These are phyloP conservation scores for Drosophila meridiana DNA, from an alignment of 2,888 invertebrate species.

Conservation along the genomic window DNA sequence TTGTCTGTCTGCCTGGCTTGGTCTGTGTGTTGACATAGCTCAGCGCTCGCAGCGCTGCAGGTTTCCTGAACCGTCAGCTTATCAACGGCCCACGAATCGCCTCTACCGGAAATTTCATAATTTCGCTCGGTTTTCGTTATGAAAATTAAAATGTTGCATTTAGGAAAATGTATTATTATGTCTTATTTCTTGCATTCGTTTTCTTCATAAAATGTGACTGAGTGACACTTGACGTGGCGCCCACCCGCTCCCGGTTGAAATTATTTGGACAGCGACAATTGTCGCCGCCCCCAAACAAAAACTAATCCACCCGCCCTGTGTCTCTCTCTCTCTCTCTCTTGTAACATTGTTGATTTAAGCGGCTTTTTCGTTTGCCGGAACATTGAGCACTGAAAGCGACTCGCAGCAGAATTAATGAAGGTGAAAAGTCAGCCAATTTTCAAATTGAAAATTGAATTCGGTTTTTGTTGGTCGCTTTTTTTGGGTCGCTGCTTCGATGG, in stretches of 20 bases:
- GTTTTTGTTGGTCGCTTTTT: slow-evolving; percentile 28
- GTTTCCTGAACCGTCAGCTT: slow-evolving; percentile 46
- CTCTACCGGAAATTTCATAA: slow-evolving; percentile 74
- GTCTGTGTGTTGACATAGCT: slow-evolving; percentile 31
- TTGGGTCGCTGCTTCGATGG: slow-evolving; percentile 12
- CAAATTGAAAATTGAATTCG: slow-evolving; percentile 39
- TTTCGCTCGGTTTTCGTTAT: slow-evolving; percentile 43
- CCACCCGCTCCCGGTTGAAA: slow-evolving; percentile 26
- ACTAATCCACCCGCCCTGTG: neutral
- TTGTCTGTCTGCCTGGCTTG: neutral
- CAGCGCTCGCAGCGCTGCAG: slow-evolving; percentile 19
- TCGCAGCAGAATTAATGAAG: slow-evolving; percentile 55
- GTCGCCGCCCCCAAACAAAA: slow-evolving; percentile 8
- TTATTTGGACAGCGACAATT: slow-evolving; percentile 70
- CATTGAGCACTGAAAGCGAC: slow-evolving; percentile 28
- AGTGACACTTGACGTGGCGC: slow-evolving; percentile 67
- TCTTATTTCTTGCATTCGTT: slow-evolving; percentile 35
- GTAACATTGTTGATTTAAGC: slow-evolving; percentile 62
- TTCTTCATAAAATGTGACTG: slow-evolving; percentile 61
- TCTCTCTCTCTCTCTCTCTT: neutral
- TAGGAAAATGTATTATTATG: slow-evolving; percentile 75
- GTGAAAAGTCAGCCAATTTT: slow-evolving; percentile 42
- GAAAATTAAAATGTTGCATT: slow-evolving; percentile 76
- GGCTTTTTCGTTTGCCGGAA: slow-evolving; percentile 48
- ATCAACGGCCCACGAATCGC: slow-evolving; percentile 57